Base-by-base conservation (phyloP, 23 tunicate species). In the Styela plicata region DNA sequence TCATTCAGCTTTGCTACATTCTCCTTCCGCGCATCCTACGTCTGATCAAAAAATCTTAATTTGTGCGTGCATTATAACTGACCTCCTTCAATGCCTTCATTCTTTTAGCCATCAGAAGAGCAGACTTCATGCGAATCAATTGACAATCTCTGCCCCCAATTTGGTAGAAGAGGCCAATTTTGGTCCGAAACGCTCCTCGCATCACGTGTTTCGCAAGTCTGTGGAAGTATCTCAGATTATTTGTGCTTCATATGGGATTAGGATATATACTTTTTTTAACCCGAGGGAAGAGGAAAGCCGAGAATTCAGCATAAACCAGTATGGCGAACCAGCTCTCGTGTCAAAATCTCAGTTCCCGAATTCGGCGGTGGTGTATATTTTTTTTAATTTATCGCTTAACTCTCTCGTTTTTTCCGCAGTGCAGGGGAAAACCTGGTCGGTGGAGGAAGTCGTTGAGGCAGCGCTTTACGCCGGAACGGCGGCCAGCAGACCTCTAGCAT, bases 31-130 rank as follows among this genome's bases (percentile, higher is more conserved):
- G 62, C 31, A 28, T 74, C 33, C 20, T 25, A 16, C 63, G 63
- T 69, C 26, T 77, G 82, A 77, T 69, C 73, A 77, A 52, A 30
- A 77, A n/a, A n/a, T n/a, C n/a, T n/a, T 25, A 44, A 31, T 74
- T 52, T 67, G 5, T 18, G 82, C 82, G 20, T 67, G 82, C 69
- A 77, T 77, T 19, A 52, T 30, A 77, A 77, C 69, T 22, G 73
- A 77, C 82, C 23, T 31, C n/a, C n/a, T 77, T 67, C 28, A 77
- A 77, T 44, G 25, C 73, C 53, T 77, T 44, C 82, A 44, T 77
- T 67, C n/a, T 52, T 52, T 77, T 52, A 52, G 82, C 82, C 82
- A 77, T 69, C 82, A 77, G 73, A 69, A 77, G 53, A 77, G 82
- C 82, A n/a, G 71, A 77, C 73, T 77, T 77, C 71, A 77, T 44